These are phyloP conservation scores for Musca domestica DNA, from an alignment of 1,140 invertebrate species.

Conservation along the genomic window DNA sequence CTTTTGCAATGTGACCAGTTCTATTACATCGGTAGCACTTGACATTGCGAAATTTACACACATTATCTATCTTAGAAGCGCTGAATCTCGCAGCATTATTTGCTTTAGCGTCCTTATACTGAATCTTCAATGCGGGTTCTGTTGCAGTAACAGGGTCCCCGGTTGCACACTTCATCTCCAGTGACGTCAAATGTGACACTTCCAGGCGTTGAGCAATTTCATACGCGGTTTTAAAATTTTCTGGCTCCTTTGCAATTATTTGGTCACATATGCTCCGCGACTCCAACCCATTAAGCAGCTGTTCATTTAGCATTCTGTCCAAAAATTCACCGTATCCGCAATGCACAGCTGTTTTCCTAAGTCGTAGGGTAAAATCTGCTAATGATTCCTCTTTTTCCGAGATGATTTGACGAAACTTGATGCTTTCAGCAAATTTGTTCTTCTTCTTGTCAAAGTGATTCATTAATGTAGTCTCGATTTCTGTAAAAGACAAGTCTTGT, in stretches of 20 bases:
- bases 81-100: too few relatives aligned
- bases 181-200: background rate
- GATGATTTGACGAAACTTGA: background rate
- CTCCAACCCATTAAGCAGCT: background rate
- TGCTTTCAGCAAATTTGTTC: background rate
- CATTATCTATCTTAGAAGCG: too few relatives aligned
- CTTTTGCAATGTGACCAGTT: slow-evolving; percentile 11
- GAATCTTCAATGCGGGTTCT: background rate
- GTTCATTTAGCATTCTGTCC: background rate
- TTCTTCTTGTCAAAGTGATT: too few relatives aligned
- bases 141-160: background rate
- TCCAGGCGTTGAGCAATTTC: too few relatives aligned
- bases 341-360: background rate
- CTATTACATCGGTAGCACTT: too few relatives aligned
- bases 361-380: background rate
- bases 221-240: background rate
- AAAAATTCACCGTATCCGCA: background rate
- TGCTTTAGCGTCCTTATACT: too few relatives aligned
- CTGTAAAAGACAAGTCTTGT: background rate
- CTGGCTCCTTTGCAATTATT: background rate
- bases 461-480: background rate
- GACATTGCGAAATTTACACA: background rate
- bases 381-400: background rate
- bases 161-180: background rate
- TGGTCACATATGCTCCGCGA: background rate